phyloP scores from a whole-genome alignment of 1,140 invertebrate species.

The Onthophagus taurus region DNA sequence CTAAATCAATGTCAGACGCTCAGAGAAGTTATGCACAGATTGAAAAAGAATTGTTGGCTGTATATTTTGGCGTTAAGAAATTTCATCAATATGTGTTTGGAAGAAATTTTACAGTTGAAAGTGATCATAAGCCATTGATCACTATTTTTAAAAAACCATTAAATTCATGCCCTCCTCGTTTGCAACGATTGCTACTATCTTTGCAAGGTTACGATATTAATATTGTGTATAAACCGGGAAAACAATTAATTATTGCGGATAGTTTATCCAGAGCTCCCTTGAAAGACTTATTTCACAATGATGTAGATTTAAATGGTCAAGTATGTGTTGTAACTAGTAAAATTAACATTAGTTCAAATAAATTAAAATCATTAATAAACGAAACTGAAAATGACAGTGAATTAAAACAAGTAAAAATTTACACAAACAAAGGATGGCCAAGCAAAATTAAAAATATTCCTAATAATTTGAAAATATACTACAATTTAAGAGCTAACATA shows the following conservation, averaged over 20 bases:
- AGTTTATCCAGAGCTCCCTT: too few species aligned
- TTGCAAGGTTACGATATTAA: too few species aligned
- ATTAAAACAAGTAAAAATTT: slow-evolving; percentile 2
- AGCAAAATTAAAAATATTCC: neutral
- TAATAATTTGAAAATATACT: neutral
- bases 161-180: slow-evolving; percentile 30
- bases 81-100: slow-evolving; percentile 25
- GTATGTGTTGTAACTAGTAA: neutral
- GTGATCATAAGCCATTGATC: slow-evolving; percentile 23
- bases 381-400: slow-evolving; percentile 5
- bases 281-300: too few species aligned
- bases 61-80: slow-evolving; percentile 15
- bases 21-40: slow-evolving; percentile 29
- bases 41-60: slow-evolving; percentile 17
- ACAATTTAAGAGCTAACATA: slow-evolving; percentile 1
- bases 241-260: too few species aligned
- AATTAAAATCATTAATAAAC: neutral
- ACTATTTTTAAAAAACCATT: slow-evolving; percentile 16
- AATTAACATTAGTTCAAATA: neutral
- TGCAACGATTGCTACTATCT: slow-evolving; percentile 38
- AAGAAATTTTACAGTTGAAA: slow-evolving; percentile 29
- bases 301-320: neutral
- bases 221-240: too few species aligned
- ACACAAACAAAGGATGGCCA: slow-evolving; percentile 3
- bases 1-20: slow-evolving; percentile 27